Percentiles rank a stretch among this genome's conserved stretches.
phyloP scores from a whole-genome alignment of 2,797 vertebrate species.

The Rhabdomys pumilio region DNA sequence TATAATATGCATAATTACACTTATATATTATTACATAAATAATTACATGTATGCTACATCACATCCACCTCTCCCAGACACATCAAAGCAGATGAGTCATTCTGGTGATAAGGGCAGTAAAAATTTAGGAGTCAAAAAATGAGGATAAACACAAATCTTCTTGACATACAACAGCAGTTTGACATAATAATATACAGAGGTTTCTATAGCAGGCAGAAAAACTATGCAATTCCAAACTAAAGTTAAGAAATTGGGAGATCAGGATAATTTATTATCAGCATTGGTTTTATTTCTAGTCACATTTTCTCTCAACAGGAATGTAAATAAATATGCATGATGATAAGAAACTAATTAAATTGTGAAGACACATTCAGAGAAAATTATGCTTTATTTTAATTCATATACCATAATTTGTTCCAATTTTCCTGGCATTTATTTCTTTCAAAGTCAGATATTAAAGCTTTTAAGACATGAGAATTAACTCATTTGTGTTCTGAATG shows the following conservation, averaged over 20 bases:
- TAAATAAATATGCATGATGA: neutral
- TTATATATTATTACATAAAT: neutral
- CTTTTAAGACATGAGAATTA: neutral
- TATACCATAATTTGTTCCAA: neutral
- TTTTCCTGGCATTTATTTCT: neutral
- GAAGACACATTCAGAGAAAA: neutral
- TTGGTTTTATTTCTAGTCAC: neutral
- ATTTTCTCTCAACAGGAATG: neutral
- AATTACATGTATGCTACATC: neutral
- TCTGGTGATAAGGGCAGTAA: neutral
- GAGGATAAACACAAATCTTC: neutral
- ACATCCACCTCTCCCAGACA: neutral
- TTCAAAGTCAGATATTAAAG: neutral
- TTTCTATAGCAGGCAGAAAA: neutral
- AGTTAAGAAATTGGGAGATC: neutral
- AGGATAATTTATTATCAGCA: neutral
- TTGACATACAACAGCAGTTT: neutral
- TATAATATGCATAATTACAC: neutral
- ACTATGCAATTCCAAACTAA: neutral
- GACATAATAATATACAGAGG: neutral
- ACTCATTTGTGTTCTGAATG: neutral
- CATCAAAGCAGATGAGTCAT: neutral
- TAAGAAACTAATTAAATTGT: neutral
- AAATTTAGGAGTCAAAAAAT: neutral
- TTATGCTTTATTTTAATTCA: neutral